Base-by-base conservation (phyloP, 2,888 invertebrate genomes). In the Leptura quadrifasciata region DNA sequence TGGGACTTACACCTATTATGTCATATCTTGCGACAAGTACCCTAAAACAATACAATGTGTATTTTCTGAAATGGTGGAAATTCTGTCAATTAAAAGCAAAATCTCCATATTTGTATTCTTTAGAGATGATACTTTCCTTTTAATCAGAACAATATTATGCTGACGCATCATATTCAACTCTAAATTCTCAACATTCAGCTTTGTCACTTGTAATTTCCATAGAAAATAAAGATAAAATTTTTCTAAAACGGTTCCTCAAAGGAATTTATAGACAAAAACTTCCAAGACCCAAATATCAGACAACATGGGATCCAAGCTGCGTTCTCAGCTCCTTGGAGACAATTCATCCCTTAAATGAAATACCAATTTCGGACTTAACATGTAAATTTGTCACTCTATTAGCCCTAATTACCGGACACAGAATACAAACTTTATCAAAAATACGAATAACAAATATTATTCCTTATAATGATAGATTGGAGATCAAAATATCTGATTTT, bases 301-400 rank as follows among this genome's bases (percentile, higher is more conserved):
- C 55, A 8, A 82, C 79, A 0, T 85, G 83, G 84, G 80, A 84
- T 54, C 81, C 83, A 1, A 54, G 35, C 15, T 52, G 78, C 12
- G 81, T 84, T 8, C 72, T 85, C 21, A 64, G 81, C 10, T 80
- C 79, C 75, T 20, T 81, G 54, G 21, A 31, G 21, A 75, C 31
- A 27, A 54, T 74, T 18, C 54, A 72, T 17, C 68, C 68, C 17
- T 52, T 76, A 24, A 21, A 15, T 12, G 18, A 64, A n/a, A 10
- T 27, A n/a, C n/a, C 9, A 27, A 27, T 54, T 10, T 9, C 1
- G 24, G n/a, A 67, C 10, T 47, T 67, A 67, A 67, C 27, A 5
- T 8, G 20, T 58, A 58, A 58, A n/a, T n/a, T 58, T 17, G 57
- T 57, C 10, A 57, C 21, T 1, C 21, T 57, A 57, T 21, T 57